These are phyloP conservation scores for Adelphocoris suturalis DNA, from an alignment of 2,888 invertebrate species.

Conservation along the genomic window DNA sequence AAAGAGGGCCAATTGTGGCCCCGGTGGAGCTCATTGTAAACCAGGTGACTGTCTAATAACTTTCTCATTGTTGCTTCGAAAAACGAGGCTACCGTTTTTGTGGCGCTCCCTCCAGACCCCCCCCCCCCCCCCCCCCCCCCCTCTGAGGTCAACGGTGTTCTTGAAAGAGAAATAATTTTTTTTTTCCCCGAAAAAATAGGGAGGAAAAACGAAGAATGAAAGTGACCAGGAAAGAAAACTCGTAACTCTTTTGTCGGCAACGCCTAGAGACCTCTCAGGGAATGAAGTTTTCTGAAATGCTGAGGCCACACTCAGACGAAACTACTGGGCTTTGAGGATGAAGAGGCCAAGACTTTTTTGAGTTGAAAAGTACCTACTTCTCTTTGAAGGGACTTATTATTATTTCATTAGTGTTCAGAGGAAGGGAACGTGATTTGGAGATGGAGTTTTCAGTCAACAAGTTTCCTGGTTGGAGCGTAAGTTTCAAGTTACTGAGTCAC, in stretches of 20 bases:
- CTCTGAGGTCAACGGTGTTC: constrained; percentile 22
- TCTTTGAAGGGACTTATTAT: constrained; percentile 2
- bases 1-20: constrained; percentile 25
- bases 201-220: neutral
- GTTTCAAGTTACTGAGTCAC: neutral
- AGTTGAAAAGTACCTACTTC: constrained; percentile 26
- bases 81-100: constrained; percentile 50
- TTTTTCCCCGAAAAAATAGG: neutral
- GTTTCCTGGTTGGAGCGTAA: neutral
- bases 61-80: constrained; percentile 48
- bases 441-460: neutral
- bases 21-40: constrained; percentile 34
- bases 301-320: constrained; percentile 1
- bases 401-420: constrained; percentile 6
- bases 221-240: constrained; percentile 17
- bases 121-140: neutral
- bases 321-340: neutral
- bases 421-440: neutral
- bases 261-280: neutral
- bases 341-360: neutral
- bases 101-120: neutral
- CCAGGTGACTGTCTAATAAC: constrained; percentile 48
- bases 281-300: constrained; percentile 18
- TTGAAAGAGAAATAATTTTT: constrained; percentile 40
- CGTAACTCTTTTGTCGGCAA: constrained; percentile 12